Evolutionary conservation across 2,888 invertebrate genomes (phyloP), one percentile per base, ranked within the genome.

Genomic region (Drosophila flavopinicola): DNA sequence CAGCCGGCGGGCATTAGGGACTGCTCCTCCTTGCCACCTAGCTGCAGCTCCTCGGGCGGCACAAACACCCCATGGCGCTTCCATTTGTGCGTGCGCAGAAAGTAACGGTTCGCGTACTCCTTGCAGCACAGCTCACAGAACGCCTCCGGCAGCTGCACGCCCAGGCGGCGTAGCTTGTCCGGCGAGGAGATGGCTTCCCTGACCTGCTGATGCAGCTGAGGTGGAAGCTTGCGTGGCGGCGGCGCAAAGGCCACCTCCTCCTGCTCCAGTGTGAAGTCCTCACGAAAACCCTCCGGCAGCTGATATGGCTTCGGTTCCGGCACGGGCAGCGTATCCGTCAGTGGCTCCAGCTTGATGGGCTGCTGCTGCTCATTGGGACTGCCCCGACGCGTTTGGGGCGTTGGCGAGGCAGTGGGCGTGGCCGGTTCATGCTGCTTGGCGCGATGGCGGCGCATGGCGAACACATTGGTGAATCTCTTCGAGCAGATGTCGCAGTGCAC

Each of bases 81-180:
- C 92, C 96, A 95, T 88, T 98, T 97, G 91, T 99, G 99, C 42
- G 97, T 96, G 51, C 96, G 93, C 37, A 99, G 92, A 88, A 98
- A 98, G 89, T 97, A 97, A 90, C 97, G 97, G 90, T 97, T 98
- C 90, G 96, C 97, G 89, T 97, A 97, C 90, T 97, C 97, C 89
- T 97, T 97, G 91, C 96, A 96, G 90, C 98, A 98, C 60, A 97
- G 94, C 90, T 97, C 97, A 91, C 98, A 98, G 90, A 96, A 97
- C n/a, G 97, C 96, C 87, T 97, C 97, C 1, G 95, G 95, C 90
- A 96, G 95, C 82, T 95, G 93, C 27, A 97, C 96, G 30, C 97
- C 97, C 58, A 97, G 92, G 58, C 95, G 94, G 23, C 95, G 93
- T 29, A 96, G 92, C 48, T 95, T 94, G 57, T 96, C 96, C 2